phyloP scores from a whole-genome alignment of 2,113 vertebrate species.

The Psilopogon haemacephalus region DNA sequence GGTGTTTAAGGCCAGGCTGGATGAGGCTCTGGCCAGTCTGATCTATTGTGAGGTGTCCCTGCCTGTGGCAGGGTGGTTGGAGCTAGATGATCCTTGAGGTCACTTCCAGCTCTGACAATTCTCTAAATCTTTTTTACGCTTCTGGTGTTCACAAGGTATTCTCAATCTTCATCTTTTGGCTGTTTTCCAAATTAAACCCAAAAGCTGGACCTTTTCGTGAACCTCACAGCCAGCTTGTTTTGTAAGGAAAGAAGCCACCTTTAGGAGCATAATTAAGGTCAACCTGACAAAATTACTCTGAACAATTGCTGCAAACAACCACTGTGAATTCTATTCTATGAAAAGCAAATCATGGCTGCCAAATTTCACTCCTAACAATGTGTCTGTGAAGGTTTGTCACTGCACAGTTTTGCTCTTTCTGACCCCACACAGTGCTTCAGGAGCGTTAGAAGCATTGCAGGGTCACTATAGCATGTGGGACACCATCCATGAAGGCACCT shows the following conservation, averaged over 20 bases:
- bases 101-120: too few species aligned
- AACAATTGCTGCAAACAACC: not conserved
- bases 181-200: not conserved
- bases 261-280: not conserved
- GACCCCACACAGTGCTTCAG: not conserved
- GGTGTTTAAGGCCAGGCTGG: too few species aligned
- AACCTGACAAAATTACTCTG: not conserved
- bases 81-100: too few species aligned
- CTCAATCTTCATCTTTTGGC: not conserved
- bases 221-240: not conserved
- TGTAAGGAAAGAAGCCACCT: not conserved
- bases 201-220: not conserved
- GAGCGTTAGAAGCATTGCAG: not conserved
- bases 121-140: not conserved
- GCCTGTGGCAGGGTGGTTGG: too few species aligned
- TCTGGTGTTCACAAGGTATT: not conserved
- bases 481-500: not conserved
- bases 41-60: too few species aligned
- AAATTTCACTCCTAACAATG: not conserved
- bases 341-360: not conserved
- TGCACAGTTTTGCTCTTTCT: not conserved
- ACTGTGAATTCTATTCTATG: not conserved
- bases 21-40: too few species aligned
- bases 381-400: not conserved
- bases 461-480: not conserved